phyloP scores from a whole-genome alignment of 2,113 vertebrate genomes.

The Suricata suricatta region DNA sequence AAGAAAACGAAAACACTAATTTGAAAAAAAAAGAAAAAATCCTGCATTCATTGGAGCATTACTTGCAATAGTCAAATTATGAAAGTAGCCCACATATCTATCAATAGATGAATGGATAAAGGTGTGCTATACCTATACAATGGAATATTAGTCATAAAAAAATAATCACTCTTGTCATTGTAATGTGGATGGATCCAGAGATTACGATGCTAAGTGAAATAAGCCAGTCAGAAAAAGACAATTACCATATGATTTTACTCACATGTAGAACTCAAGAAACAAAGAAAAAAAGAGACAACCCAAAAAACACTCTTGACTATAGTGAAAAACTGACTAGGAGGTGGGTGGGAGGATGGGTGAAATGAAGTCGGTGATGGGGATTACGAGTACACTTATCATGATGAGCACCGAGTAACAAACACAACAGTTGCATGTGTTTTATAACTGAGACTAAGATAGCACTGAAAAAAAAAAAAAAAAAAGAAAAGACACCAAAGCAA shows the following conservation, averaged over 20 bases:
- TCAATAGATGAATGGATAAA: background rate
- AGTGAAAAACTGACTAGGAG: background rate
- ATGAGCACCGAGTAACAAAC: background rate
- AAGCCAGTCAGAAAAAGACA: background rate
- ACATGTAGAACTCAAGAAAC: background rate
- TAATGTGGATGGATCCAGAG: background rate
- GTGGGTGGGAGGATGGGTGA: background rate
- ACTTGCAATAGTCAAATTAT: background rate
- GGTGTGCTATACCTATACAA: background rate
- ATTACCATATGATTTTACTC: background rate
- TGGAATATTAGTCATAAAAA: background rate
- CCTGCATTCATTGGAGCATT: background rate
- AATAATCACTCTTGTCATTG: background rate
- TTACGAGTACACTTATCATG: background rate
- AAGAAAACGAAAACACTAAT: background rate
- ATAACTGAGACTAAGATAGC: background rate
- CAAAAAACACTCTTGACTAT: background rate
- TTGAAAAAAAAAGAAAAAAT: background rate
- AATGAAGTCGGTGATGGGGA: background rate
- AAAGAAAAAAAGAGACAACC: background rate
- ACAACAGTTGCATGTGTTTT: background rate
- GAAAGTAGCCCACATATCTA: background rate
- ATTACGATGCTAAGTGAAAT: background rate
- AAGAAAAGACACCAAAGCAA: background rate
- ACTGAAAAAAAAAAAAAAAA: background rate